Percentiles rank a stretch among this genome's conserved stretches.
phyloP scores from a whole-genome alignment of 2,888 invertebrate species.

The Griposia aprilina region DNA sequence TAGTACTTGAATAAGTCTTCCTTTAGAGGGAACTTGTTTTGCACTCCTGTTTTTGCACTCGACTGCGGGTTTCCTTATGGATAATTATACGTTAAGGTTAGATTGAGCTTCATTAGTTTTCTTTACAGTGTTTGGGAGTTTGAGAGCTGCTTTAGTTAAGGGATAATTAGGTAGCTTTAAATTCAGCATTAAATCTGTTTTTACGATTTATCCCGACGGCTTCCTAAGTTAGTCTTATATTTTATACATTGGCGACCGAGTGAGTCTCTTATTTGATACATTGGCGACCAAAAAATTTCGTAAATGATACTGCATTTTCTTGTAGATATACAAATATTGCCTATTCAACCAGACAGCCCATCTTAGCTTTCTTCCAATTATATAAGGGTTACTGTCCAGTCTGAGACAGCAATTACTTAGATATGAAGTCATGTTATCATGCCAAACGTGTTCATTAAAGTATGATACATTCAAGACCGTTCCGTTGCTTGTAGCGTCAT shows the following conservation, averaged over 20 bases:
- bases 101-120: background rate
- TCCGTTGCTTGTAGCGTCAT: conserved; percentile 17
- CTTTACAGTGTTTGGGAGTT: background rate
- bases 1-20: background rate
- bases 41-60: conserved; percentile 7
- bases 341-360: background rate
- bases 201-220: too few relatives aligned
- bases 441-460: conserved; percentile 24
- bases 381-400: background rate
- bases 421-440: conserved; percentile 6
- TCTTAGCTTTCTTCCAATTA: background rate
- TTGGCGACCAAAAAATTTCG: background rate
- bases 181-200: background rate
- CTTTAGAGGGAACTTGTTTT: background rate
- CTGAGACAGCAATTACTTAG: conserved; percentile 6
- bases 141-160: background rate
- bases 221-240: background rate
- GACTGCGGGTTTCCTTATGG: background rate
- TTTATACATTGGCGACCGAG: background rate
- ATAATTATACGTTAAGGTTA: background rate
- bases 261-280: background rate
- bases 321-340: background rate
- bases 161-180: background rate
- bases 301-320: background rate
- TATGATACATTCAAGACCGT: conserved; percentile 40